Evolutionary conservation across 2,888 invertebrate species (phyloP), one percentile per base, ranked within the genome.

Genomic region (Tridacna crocea): DNA sequence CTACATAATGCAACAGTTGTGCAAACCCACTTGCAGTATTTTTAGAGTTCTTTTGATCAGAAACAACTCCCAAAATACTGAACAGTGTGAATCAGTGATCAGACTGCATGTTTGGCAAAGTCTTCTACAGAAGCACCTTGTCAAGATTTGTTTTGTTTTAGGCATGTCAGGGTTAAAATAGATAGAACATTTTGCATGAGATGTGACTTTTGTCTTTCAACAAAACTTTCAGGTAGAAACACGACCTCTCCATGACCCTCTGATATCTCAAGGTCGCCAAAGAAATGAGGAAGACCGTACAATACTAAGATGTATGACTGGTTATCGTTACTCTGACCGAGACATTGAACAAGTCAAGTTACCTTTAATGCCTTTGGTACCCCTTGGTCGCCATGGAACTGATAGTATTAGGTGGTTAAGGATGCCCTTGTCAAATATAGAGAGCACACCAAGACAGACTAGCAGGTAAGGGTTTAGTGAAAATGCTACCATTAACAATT

Each of bases 351-450:
- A 91, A 78, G 89, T 94, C 48, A 90, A 91, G 66, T 87, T 93
- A 75, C 94, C 94, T 61, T 90, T 89, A 22, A 78, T 93, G 75
- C 94, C 94, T 0, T 83, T 93, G 17, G 92, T 93, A 1, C 94
- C 94, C 0, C 90, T 92, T 1, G 94, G 94, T 19, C 88, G 94
- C 26, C 93, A 94, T 76, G 93, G 93, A 36, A 92, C 92, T 0
- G 91, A 91, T 80, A 92, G 92, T 80, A 79, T 87, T 10, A 87
- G 87, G 15, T 94, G 94, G 94, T 75, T 92, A 55, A 87, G 90
- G 51, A 93, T 94, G 93, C 93, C 93, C 0, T 79, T 93, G n/a
- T 85, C 87, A 27, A 91, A 94, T 76, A 94, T 94, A 60, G 93
- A 94, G 80, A 93, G 93, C 79, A 88, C 92, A 19, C 90, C 92